A percentile compares a stretch with the other conserved stretches of the same genome.
Conservation (phyloP, 1,140 invertebrate species). For the Papilio aristodemus region DNA sequence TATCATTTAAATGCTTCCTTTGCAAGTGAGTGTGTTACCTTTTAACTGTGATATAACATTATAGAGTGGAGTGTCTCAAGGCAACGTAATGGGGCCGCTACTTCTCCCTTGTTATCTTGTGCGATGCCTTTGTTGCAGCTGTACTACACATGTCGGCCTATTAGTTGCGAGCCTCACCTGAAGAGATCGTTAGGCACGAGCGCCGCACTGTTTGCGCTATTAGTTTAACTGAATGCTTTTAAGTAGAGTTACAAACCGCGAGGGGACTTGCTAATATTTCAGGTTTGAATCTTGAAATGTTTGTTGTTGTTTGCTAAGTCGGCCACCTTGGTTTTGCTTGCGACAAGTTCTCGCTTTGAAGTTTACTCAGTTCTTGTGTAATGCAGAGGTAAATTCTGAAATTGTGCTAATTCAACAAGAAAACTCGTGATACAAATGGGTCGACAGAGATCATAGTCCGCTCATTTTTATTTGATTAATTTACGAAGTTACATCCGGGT, state of each 20-base stretch:
- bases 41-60: slow-evolving; percentile 28
- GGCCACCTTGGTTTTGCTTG: not conserved
- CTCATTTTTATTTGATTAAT: not conserved
- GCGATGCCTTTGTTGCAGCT: slow-evolving; percentile 57
- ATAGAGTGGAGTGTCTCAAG: slow-evolving; percentile 60
- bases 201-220: slow-evolving; percentile 59
- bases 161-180: slow-evolving; percentile 53
- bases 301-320: slow-evolving; percentile 45
- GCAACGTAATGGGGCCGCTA: slow-evolving; percentile 60
- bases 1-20: slow-evolving; percentile 7
- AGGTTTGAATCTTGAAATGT: slow-evolving; percentile 48
- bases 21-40: not conserved
- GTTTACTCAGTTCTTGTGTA: slow-evolving; percentile 5
- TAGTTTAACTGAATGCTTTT: slow-evolving; percentile 63
- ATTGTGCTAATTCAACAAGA: not conserved
- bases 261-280: slow-evolving; percentile 37
- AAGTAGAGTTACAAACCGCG: slow-evolving; percentile 46
- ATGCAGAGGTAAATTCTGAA: slow-evolving; percentile 21
- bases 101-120: slow-evolving; percentile 65
- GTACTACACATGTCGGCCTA: slow-evolving; percentile 46
- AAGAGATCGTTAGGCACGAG: slow-evolving; percentile 57
- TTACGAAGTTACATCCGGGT: no score
- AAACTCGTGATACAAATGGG: not conserved
- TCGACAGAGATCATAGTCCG: not conserved
- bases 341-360: slow-evolving; percentile 6